Evolutionary conservation across 2,888 invertebrate species (phyloP).

Genomic region (Nemotelus nigrinus): DNA sequence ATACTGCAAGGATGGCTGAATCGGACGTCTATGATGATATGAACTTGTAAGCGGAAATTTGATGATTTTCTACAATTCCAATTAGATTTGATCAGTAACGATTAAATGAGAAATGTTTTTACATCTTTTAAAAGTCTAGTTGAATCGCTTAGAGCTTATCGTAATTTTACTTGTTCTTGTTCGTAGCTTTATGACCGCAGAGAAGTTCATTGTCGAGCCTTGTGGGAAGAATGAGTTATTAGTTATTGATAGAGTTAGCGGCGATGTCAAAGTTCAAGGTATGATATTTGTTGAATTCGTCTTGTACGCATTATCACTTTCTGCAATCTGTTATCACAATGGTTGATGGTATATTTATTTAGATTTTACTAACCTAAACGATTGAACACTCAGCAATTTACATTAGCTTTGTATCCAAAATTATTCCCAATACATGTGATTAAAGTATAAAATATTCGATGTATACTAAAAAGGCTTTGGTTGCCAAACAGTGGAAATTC

Average conservation of each 20-base stretch:
- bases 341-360: too few species aligned
- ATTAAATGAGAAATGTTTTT: slow-evolving; percentile 5
- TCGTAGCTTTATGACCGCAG: slow-evolving; percentile 82
- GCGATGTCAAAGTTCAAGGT: slow-evolving; percentile 78
- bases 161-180: slow-evolving; percentile 31
- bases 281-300: slow-evolving; percentile 53
- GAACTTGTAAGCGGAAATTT: slow-evolving; percentile 71
- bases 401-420: too few species aligned
- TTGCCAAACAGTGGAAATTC: too few species aligned
- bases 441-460: too few species aligned
- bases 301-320: too few species aligned
- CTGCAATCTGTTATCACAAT: too few species aligned
- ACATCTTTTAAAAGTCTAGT: slow-evolving; percentile 20
- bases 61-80: too few species aligned
- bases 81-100: too few species aligned
- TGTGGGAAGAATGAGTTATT: slow-evolving; percentile 78
- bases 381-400: too few species aligned
- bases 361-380: too few species aligned
- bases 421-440: too few species aligned
- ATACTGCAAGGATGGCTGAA: slow-evolving; percentile 24
- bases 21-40: slow-evolving; percentile 75
- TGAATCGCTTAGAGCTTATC: background rate
- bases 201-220: slow-evolving; percentile 89
- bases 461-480: too few species aligned
- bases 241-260: slow-evolving; percentile 84